A percentile compares a stretch with the other conserved stretches of the same genome.
Conservation (phyloP, 2,113 vertebrate genomes). For the Hydrolagus affinis region DNA sequence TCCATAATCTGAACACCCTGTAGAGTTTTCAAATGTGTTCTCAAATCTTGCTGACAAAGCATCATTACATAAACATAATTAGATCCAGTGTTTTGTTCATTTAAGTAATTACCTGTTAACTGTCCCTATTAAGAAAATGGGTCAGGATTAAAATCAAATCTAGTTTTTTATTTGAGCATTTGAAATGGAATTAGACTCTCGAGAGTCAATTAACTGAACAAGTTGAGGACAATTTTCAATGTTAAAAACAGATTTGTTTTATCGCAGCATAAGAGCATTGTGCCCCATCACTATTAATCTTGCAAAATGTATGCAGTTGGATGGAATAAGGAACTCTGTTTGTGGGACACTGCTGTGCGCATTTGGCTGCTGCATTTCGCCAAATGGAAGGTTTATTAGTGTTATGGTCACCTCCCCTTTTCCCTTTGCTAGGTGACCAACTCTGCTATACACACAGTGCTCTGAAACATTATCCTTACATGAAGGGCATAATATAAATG, state of each 20-base stretch:
- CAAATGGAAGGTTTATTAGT: no score
- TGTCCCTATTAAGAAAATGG: not conserved
- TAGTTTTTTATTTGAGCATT: not conserved
- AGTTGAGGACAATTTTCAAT: not conserved
- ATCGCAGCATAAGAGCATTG: not conserved
- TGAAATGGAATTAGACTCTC: conserved; percentile 4
- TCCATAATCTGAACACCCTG: no score
- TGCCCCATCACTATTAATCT: not conserved
- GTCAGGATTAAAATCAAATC: conserved; percentile 3
- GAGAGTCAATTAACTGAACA: conserved; percentile 5
- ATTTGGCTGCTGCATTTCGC: no score
- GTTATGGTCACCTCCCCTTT: no score
- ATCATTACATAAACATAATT: not conserved
- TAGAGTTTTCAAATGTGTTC: no score
- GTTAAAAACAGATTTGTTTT: not conserved
- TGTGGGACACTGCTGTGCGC: no score
- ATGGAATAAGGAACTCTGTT: no score
- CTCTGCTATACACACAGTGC: no score
- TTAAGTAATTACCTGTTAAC: conserved; percentile 22
- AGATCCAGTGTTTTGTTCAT: not conserved
- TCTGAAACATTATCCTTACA: no score
- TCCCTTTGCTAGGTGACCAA: no score
- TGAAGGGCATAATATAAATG: no score
- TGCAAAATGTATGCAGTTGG: no score
- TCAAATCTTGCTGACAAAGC: not conserved